Conservation (phyloP, 2,113 vertebrate genomes). For the Micronisus gabar region DNA sequence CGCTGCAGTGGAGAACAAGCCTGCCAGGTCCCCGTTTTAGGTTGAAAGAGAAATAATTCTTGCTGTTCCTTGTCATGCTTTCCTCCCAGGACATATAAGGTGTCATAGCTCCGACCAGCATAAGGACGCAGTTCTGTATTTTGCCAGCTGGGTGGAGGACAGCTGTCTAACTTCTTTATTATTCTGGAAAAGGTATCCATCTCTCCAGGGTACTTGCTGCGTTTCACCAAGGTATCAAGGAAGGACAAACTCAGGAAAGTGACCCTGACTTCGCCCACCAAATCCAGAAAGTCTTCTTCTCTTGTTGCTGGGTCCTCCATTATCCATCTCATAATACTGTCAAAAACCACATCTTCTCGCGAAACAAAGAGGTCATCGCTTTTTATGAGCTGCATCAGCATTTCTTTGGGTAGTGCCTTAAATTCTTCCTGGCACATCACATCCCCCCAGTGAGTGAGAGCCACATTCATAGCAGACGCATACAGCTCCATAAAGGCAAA, state of each 20-base stretch:
- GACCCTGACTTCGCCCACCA: slow-evolving; percentile 78
- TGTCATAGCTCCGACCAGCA: slow-evolving; percentile 74
- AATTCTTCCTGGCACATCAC: slow-evolving; percentile 76
- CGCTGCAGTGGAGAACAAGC: slow-evolving; percentile 79
- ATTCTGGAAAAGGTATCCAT: slow-evolving; percentile 68
- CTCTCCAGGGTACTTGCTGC: slow-evolving; percentile 66
- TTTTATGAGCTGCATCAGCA: slow-evolving; percentile 74
- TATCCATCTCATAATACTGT: slow-evolving; percentile 80
- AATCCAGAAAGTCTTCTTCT: slow-evolving; percentile 80
- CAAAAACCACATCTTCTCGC: slow-evolving; percentile 81
- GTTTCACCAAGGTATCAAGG: slow-evolving; percentile 76
- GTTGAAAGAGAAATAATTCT: slow-evolving; percentile 80
- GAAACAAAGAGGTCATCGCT: slow-evolving; percentile 78
- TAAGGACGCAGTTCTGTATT: slow-evolving; percentile 26
- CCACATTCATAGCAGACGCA: slow-evolving; percentile 73
- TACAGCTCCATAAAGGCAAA: slow-evolving; percentile 75
- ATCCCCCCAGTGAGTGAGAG: slow-evolving; percentile 81
- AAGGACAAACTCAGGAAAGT: slow-evolving; percentile 81
- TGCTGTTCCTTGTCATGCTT: slow-evolving; percentile 84
- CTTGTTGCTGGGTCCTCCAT: slow-evolving; percentile 71
- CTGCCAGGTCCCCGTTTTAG: slow-evolving; percentile 82
- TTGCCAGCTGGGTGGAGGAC: slow-evolving; percentile 79
- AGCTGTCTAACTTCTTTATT: slow-evolving; percentile 75
- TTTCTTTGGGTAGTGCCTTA: slow-evolving; percentile 75
- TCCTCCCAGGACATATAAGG: slow-evolving; percentile 83